Conservation (phyloP, 2,113 vertebrate genomes). For the Raja brachyura region DNA sequence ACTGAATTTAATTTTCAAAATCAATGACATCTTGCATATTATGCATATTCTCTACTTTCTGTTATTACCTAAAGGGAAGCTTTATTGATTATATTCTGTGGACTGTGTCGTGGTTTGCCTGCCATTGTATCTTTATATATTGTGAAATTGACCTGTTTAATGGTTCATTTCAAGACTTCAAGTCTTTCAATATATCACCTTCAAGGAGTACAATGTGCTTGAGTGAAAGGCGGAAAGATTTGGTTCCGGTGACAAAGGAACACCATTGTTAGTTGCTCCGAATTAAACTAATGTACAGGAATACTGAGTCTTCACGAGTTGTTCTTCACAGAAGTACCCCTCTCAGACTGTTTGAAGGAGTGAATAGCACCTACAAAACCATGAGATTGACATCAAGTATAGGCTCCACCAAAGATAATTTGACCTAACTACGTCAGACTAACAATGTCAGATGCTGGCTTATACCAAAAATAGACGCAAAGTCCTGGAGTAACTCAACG, state of each 20-base stretch:
- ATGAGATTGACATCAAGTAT: neutral
- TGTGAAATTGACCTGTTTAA: neutral
- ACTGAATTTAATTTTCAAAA: neutral
- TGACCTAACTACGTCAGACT: too few relatives aligned
- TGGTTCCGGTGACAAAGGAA: neutral
- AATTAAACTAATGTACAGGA: neutral
- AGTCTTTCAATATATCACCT: neutral
- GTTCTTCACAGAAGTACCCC: neutral
- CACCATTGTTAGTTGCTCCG: neutral
- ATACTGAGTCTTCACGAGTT: neutral
- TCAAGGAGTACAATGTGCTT: neutral
- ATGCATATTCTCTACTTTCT: neutral
- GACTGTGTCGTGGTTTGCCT: neutral
- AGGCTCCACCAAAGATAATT: too few relatives aligned
- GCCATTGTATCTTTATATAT: neutral
- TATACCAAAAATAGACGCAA: too few relatives aligned
- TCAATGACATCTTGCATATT: neutral
- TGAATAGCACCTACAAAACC: neutral
- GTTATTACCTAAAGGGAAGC: neutral
- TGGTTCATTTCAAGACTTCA: neutral
- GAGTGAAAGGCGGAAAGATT: neutral
- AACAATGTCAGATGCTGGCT: too few relatives aligned
- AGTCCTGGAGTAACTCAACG: too few relatives aligned
- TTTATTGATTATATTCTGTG: neutral
- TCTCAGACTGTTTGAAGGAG: neutral